A percentile compares a stretch with the other conserved stretches of the same genome.
phyloP scores from a whole-genome alignment of 2,888 invertebrate species.

The Nemurella pictetii region DNA sequence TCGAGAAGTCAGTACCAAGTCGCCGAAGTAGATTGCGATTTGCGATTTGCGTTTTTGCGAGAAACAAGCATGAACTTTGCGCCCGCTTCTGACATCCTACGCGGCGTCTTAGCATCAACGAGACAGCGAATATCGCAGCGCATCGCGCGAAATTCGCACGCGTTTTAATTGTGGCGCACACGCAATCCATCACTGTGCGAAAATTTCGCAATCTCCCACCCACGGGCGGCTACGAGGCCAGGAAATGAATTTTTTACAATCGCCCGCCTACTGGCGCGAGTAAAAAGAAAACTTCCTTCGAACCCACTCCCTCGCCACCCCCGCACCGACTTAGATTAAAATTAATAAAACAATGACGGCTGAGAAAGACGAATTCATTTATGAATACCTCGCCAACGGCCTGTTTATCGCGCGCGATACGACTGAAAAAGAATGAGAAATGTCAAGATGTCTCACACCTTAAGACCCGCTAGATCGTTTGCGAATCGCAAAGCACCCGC shows the following conservation, averaged over 20 bases:
- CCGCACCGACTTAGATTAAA: background rate
- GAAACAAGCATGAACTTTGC: background rate
- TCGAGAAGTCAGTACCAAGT: background rate
- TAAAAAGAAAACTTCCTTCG: background rate
- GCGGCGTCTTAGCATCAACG: too few relatives aligned
- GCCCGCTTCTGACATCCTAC: too few relatives aligned
- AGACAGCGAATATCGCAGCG: too few relatives aligned
- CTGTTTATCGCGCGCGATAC: background rate
- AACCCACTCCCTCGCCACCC: background rate
- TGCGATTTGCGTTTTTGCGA: too few relatives aligned
- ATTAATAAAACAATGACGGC: background rate
- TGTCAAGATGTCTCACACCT: background rate
- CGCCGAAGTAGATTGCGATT: background rate
- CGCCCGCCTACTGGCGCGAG: background rate
- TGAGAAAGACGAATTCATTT: background rate
- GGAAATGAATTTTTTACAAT: background rate
- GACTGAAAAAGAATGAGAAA: background rate
- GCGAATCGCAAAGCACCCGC: background rate
- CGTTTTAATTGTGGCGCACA: too few relatives aligned
- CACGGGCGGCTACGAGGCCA: background rate
- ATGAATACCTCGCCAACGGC: background rate
- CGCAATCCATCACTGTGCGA: background rate
- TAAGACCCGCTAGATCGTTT: background rate
- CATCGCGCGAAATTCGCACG: too few relatives aligned
- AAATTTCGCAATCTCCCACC: background rate